phyloP scores from a whole-genome alignment of 2,888 invertebrate species.

The Halictus quadricinctus region DNA sequence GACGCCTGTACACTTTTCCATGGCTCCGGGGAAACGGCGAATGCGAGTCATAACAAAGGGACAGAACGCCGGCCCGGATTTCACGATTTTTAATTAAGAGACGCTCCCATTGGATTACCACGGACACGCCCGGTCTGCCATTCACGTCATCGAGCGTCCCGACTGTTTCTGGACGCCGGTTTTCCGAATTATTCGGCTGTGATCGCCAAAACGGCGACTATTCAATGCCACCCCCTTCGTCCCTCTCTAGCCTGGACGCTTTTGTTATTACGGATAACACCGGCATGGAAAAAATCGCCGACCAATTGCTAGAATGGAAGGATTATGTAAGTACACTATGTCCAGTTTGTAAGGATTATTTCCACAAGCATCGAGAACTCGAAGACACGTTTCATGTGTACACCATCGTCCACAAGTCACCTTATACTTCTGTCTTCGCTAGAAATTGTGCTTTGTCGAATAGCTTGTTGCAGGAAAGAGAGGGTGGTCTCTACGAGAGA shows the following conservation, averaged over 20 bases:
- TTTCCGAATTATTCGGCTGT: conserved; percentile 44
- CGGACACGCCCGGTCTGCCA: conserved; percentile 42
- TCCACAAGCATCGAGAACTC: neutral
- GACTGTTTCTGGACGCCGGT: conserved; percentile 24
- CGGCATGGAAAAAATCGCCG: conserved; percentile 23
- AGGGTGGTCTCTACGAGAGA: neutral
- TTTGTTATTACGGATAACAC: conserved; percentile 35
- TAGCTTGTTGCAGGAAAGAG: neutral
- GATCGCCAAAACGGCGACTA: conserved; percentile 25
- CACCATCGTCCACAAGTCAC: no score
- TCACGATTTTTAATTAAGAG: conserved; percentile 66
- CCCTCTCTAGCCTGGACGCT: conserved; percentile 6
- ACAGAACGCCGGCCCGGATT: conserved; percentile 46
- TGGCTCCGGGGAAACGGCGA: conserved; percentile 37
- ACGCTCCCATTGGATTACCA: conserved; percentile 47
- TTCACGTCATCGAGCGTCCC: conserved; percentile 32
- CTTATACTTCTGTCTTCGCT: neutral
- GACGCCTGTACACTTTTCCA: conserved; percentile 23
- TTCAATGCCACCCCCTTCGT: conserved; percentile 25
- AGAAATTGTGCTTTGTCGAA: neutral
- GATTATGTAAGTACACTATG: neutral
- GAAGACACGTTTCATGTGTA: no score
- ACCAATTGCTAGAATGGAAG: neutral
- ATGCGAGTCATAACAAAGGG: conserved; percentile 50
- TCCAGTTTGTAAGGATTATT: neutral